Evolutionary conservation across 1,140 invertebrate genomes (phyloP).

Genomic region (Oncopodura yosiiana): DNA sequence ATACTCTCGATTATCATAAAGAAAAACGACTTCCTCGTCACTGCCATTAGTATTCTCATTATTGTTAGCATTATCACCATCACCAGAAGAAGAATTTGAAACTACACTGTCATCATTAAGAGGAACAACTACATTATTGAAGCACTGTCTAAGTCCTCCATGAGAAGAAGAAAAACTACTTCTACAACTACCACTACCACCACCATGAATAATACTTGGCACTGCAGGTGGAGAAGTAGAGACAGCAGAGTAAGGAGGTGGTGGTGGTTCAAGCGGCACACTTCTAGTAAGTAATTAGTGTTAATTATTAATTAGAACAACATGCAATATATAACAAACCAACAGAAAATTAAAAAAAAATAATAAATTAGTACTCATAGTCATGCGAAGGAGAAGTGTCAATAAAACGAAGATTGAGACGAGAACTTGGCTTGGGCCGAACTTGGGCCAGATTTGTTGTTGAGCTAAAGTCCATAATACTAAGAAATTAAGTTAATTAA

Average conservation of each 20-base stretch:
- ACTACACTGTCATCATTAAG: constrained; percentile 1
- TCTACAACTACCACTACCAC: too few species aligned
- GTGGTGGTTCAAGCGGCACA: constrained; percentile 2
- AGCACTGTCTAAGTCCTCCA: too few species aligned
- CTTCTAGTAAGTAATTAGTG: background rate
- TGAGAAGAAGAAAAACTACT: too few species aligned
- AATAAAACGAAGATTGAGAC: constrained; percentile 17
- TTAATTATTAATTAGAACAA: background rate
- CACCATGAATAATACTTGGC: too few species aligned
- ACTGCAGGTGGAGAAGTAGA: background rate
- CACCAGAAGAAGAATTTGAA: too few species aligned
- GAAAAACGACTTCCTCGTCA: too few species aligned
- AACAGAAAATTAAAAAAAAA: background rate
- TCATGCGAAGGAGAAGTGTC: constrained; percentile 11
- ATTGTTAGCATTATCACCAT: too few species aligned
- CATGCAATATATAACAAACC: background rate
- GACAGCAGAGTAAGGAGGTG: constrained; percentile 7
- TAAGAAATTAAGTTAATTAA: background rate
- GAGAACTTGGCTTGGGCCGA: background rate
- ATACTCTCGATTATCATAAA: too few species aligned
- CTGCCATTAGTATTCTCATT: too few species aligned
- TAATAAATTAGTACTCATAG: constrained; percentile 5
- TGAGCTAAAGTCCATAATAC: background rate
- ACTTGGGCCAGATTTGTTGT: background rate
- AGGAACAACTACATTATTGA: background rate